phyloP scores from a whole-genome alignment of 2,113 vertebrate species.

The Suricata suricatta region DNA sequence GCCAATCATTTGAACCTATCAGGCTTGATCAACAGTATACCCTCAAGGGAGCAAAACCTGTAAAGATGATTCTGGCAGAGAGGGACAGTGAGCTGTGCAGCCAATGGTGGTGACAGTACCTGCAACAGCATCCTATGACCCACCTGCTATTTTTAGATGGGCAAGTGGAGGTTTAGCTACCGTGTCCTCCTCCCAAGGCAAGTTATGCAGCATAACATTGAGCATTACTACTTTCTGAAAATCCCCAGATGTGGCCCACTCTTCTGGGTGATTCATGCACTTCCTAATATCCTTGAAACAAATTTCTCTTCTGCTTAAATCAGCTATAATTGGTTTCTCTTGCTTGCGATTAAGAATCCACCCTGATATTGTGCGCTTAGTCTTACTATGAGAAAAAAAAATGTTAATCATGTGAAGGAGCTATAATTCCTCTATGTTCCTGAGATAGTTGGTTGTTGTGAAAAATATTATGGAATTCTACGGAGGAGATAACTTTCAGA shows the following conservation, averaged over 20 bases:
- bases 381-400: background rate
- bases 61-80: background rate
- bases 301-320: background rate
- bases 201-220: background rate
- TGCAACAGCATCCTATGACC: background rate
- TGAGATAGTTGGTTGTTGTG: background rate
- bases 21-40: background rate
- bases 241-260: background rate
- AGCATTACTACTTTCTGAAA: background rate
- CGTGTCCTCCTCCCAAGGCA: background rate
- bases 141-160: background rate
- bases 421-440: slow-evolving; percentile 1
- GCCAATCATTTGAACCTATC: background rate
- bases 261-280: background rate
- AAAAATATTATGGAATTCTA: background rate
- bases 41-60: background rate
- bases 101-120: background rate
- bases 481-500: slow-evolving; percentile 11
- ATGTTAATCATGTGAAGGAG: background rate
- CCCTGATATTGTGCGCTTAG: background rate
- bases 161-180: background rate
- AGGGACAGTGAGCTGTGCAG: background rate
- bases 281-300: background rate
- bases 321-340: background rate
- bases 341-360: background rate